Evolutionary conservation across 1,140 invertebrate genomes (phyloP), one percentile per base, ranked within the genome.

Genomic region (Kradibia gibbosae): DNA sequence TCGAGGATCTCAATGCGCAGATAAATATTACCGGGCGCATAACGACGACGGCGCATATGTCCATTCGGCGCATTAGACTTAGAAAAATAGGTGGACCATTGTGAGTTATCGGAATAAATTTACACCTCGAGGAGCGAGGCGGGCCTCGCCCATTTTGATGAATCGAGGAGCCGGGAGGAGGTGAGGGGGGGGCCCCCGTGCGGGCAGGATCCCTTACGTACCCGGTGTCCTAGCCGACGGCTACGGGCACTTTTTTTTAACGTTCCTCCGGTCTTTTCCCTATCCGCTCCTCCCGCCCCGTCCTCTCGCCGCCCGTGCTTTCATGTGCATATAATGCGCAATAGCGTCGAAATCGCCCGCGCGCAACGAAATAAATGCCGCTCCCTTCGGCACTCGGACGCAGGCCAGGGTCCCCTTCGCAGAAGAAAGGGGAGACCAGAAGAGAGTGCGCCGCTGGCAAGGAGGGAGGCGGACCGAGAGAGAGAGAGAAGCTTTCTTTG

Each of bases 341-440:
- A 48, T 1, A 65, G 42, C 57, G 28, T 7, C 8, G 42, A n/a
- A 77, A 77, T 81, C 70, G 55, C 78, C 70, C 48, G 53, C 67
- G 79, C 55, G 36, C 60, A 53, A 80, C 78, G 80, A 80, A 82
- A 83, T 83, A 83, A 83, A 83, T 82, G 78, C 53, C 39, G 67
- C 67, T 70, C 42, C 76, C 42, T 50, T 84, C 31, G 22, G 15
- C 67, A 75, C 77, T 81, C 73, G 74, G 36, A 28, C n/a, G 36
- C n/a, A 42, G 53, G 31, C 74, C 13, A 34, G 11, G 34, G 57
- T 20, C 36, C 36, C n/a, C 39, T 28, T 36, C 10, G 31, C 3
- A n/a, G n/a, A 65, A 36, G 31, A 65, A 65, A 20, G 31, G 60
- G 60, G 60, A 36, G 31, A 36, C 34, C 57, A 45, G n/a, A 39